A percentile compares a stretch with the other conserved stretches of the same genome.
Evolutionary conservation across 2,797 vertebrate genomes (phyloP).

Genomic region (Danio tinwini): DNA sequence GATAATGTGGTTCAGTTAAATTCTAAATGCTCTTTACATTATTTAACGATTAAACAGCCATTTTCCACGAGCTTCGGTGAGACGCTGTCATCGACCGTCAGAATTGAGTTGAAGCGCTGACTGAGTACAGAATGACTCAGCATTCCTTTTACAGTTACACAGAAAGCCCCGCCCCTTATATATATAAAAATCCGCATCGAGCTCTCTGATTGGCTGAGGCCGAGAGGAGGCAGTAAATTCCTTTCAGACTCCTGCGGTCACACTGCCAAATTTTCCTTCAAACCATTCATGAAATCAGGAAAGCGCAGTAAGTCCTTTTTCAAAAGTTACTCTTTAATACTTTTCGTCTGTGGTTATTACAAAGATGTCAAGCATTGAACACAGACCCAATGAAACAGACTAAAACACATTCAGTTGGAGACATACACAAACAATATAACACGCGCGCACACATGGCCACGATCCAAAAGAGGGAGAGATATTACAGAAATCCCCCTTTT

Average conservation of each 20-base stretch:
- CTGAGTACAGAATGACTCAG: constrained; percentile 41
- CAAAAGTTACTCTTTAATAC: constrained; percentile 66
- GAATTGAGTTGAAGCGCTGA: neutral
- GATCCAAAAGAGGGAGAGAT: neutral
- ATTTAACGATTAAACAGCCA: neutral
- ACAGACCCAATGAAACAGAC: constrained; percentile 60
- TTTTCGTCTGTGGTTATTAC: constrained; percentile 67
- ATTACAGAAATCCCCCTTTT: neutral
- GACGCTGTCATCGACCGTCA: neutral
- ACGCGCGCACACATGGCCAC: constrained; percentile 26
- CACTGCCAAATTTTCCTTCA: neutral
- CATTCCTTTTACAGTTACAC: neutral
- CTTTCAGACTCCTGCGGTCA: neutral
- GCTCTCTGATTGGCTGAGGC: constrained; percentile 47
- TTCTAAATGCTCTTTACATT: neutral
- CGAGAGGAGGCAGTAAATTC: constrained; percentile 29
- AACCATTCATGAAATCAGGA: neutral
- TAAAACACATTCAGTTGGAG: constrained; percentile 50
- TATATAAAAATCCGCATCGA: neutral
- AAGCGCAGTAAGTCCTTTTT: constrained; percentile 27
- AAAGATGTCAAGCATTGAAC: constrained; percentile 67
- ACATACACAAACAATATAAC: constrained; percentile 44
- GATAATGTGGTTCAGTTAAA: neutral
- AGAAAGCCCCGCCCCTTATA: constrained; percentile 7
- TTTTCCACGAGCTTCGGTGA: neutral